These are phyloP conservation scores for Aphelocoma californica DNA, from an alignment of 2,797 vertebrate genomes.

Conservation along the genomic window DNA sequence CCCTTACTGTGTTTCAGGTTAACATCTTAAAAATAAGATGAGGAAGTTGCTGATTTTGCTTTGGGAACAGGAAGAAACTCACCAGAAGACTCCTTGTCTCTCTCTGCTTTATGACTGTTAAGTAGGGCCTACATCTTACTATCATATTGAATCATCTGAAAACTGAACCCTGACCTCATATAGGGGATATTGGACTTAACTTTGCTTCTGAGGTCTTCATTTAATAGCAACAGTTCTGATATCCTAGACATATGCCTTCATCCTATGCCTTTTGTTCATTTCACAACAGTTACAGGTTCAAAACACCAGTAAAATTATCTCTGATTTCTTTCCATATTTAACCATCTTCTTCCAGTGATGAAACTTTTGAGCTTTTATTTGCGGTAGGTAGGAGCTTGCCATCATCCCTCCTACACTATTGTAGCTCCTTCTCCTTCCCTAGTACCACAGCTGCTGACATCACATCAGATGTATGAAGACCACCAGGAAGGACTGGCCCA, in stretches of 20 bases:
- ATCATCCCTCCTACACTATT: background rate
- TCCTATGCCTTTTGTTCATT: background rate
- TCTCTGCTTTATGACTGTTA: background rate
- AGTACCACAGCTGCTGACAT: background rate
- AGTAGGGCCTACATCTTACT: background rate
- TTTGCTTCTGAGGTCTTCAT: background rate
- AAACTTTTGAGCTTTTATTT: background rate
- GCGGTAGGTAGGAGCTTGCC: background rate
- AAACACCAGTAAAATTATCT: background rate
- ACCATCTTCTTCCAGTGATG: background rate
- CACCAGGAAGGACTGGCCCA: background rate
- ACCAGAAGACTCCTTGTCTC: background rate
- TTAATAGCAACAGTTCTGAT: background rate
- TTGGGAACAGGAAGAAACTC: background rate
- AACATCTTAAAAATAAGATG: background rate
- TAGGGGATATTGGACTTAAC: background rate
- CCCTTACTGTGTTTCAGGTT: background rate
- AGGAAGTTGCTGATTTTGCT: background rate
- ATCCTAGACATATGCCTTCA: background rate
- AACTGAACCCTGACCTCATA: background rate
- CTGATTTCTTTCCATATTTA: background rate
- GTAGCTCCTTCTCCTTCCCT: background rate
- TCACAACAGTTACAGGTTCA: background rate
- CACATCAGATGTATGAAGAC: background rate
- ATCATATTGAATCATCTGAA: background rate